A percentile compares a stretch with the other conserved stretches of the same genome.
phyloP scores from a whole-genome alignment of 2,113 vertebrate genomes.

The Triplophysa dalaica region DNA sequence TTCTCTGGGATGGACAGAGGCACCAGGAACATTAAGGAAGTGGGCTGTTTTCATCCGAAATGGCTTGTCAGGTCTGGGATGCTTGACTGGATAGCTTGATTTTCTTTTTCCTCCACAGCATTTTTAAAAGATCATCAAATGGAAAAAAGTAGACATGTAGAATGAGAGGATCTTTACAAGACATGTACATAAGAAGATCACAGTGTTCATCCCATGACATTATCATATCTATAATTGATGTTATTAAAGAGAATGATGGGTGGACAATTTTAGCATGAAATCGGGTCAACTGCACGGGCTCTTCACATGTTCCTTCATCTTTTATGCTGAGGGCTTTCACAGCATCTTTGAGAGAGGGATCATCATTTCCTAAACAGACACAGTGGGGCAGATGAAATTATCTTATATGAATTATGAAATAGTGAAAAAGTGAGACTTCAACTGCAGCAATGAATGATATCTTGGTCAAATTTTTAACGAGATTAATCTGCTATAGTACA shows the following conservation, averaged over 20 bases:
- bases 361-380: conserved; percentile 6
- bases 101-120: background rate
- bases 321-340: background rate
- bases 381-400: conserved; percentile 18
- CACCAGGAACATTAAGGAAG: conserved; percentile 1
- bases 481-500: too few relatives aligned
- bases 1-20: background rate
- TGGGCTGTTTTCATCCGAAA: background rate
- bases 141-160: conserved; percentile 16
- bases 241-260: background rate
- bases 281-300: background rate
- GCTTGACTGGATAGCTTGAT: background rate
- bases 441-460: too few relatives aligned
- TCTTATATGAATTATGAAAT: too few relatives aligned
- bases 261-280: background rate
- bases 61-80: conserved; percentile 5
- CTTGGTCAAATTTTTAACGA: too few relatives aligned
- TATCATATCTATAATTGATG: background rate
- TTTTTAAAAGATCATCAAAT: background rate
- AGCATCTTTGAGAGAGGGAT: background rate
- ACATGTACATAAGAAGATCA: background rate
- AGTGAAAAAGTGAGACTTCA: too few relatives aligned
- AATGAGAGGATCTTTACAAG: background rate
- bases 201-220: background rate
- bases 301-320: background rate